Percentiles rank a stretch among this genome's conserved stretches.
Conservation (phyloP, 1,140 invertebrate species). For the Notospermus geniculatus region DNA sequence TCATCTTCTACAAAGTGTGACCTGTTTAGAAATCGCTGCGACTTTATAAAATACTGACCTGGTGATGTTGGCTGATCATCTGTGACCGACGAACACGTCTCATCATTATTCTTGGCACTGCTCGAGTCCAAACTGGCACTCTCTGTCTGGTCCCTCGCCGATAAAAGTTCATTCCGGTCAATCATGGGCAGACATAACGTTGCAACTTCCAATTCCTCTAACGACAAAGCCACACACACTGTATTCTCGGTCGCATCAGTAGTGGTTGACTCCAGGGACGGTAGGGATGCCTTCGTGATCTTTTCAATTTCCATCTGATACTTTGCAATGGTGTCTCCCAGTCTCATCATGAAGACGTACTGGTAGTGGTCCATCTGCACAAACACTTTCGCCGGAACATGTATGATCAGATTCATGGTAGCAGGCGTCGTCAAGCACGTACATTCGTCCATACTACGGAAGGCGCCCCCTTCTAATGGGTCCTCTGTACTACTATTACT, state of each 20-base stretch:
- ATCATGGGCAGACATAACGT: slow-evolving; percentile 77
- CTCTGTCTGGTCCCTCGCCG: slow-evolving; percentile 64
- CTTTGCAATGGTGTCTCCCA: slow-evolving; percentile 78
- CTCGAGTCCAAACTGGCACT: no score
- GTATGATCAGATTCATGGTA: slow-evolving; percentile 30
- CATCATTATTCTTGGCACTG: no score
- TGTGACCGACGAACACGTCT: no score
- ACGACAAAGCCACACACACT: slow-evolving; percentile 65
- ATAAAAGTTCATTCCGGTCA: slow-evolving; percentile 70
- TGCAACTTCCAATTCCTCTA: slow-evolving; percentile 82
- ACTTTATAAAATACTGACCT: background rate
- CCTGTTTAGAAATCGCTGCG: background rate
- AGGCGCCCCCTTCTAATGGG: background rate
- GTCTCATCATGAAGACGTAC: slow-evolving; percentile 80
- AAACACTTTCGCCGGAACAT: slow-evolving; percentile 40
- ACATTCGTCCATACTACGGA: no score
- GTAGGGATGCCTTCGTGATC: background rate
- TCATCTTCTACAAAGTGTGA: no score
- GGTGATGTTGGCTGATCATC: no score
- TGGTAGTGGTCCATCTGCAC: slow-evolving; percentile 79
- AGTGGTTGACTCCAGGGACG: no score
- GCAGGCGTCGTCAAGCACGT: background rate
- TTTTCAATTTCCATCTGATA: slow-evolving; percentile 5
- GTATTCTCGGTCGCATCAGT: background rate
- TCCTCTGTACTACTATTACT: slow-evolving; percentile 3